Percentiles rank a stretch among this genome's conserved stretches.
Conservation (phyloP, 1,140 invertebrate genomes). For the Sarcophaga bullata region DNA sequence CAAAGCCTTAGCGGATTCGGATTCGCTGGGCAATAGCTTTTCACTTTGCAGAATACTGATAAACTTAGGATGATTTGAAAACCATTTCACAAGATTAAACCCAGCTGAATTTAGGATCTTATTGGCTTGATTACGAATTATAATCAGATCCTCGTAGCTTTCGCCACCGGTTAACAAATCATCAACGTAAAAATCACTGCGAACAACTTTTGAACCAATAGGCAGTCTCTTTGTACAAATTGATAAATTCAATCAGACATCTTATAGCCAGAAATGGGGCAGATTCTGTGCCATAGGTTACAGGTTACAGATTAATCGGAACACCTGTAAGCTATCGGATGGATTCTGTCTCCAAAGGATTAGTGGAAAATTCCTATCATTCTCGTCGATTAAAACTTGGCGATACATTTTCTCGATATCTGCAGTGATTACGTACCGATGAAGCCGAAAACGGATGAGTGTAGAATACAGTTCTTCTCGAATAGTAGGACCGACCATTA, state of each 20-base stretch:
- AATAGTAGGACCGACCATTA: conserved; percentile 56
- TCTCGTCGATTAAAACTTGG: conserved; percentile 48
- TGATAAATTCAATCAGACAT: conserved; percentile 54
- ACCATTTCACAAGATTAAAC: conserved; percentile 65
- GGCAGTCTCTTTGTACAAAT: conserved; percentile 50
- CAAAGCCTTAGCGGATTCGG: too few species aligned
- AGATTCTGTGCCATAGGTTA: conserved; percentile 57
- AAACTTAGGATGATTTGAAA: conserved; percentile 57
- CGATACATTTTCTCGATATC: too few species aligned
- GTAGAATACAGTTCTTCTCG: conserved; percentile 58
- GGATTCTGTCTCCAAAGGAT: conserved; percentile 40
- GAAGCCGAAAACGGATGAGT: conserved; percentile 59
- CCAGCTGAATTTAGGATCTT: conserved; percentile 27
- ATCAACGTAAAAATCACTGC: conserved; percentile 63
- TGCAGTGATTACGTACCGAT: too few species aligned
- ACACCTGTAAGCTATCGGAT: conserved; percentile 51
- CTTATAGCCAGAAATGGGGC: conserved; percentile 54
- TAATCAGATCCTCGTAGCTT: background rate
- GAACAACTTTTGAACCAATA: conserved; percentile 48
- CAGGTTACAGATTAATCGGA: conserved; percentile 52
- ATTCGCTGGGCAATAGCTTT: too few species aligned
- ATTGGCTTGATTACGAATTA: background rate
- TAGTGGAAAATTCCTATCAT: background rate
- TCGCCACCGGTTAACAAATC: conserved; percentile 52
- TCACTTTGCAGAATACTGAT: conserved; percentile 44